These are phyloP conservation scores for Dipodomys stephensi DNA, from an alignment of 2,113 vertebrate species.

Conservation along the genomic window DNA sequence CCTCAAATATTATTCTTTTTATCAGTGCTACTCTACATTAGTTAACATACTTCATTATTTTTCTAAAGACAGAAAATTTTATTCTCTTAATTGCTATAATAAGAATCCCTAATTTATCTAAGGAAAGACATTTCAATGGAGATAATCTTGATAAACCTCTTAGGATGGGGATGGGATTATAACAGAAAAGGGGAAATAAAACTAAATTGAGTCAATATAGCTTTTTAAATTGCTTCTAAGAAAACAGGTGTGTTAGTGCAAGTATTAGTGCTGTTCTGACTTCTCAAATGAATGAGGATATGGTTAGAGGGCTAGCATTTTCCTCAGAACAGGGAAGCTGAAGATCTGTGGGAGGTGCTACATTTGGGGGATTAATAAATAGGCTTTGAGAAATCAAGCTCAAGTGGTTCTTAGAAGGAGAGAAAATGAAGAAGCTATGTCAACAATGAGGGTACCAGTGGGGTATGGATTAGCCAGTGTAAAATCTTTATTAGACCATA, in stretches of 20 bases:
- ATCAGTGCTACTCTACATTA: not conserved
- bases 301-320: not conserved
- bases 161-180: not conserved
- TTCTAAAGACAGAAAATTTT: not conserved
- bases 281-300: not conserved
- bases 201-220: not conserved
- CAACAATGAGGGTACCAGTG: not conserved
- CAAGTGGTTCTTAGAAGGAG: too few species aligned
- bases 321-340: not conserved
- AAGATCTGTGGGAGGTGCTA: not conserved
- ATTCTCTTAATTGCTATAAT: not conserved
- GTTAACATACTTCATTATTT: not conserved
- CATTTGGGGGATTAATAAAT: not conserved
- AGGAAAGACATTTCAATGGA: not conserved
- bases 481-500: not conserved
- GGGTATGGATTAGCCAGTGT: not conserved
- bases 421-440: not conserved
- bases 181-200: not conserved
- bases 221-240: not conserved
- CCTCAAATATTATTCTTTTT: not conserved
- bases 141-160: not conserved
- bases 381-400: not conserved
- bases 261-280: not conserved
- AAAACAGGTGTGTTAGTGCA: not conserved
- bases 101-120: not conserved